Conservation (phyloP, 1,140 invertebrate genomes). For the Brachionus angularis region DNA sequence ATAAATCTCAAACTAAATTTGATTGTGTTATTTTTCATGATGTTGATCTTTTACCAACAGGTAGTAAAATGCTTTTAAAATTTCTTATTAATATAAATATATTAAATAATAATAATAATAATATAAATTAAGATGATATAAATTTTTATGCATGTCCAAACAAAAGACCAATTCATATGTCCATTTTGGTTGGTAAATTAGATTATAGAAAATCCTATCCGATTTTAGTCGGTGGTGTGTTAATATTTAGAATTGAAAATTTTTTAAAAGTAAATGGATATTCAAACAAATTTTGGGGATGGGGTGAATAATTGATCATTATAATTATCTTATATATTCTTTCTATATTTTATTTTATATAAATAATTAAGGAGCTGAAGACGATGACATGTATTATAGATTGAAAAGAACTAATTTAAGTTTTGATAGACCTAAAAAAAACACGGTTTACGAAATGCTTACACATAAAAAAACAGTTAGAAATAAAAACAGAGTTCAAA, state of each 20-base stretch:
- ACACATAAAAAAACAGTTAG: background rate
- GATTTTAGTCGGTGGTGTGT: conserved; percentile 17
- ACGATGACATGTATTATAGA: conserved; percentile 32
- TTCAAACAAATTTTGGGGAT: conserved; percentile 33
- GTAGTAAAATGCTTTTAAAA: conserved; percentile 60
- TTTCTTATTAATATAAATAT: background rate
- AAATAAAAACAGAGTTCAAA: conserved; percentile 47
- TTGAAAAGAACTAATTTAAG: background rate
- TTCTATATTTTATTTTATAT: background rate
- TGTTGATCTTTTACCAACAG: conserved; percentile 84
- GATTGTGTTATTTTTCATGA: conserved; percentile 89
- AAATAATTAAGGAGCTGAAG: conserved; percentile 1
- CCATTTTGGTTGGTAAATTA: background rate
- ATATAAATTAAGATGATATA: background rate
- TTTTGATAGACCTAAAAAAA: conserved; percentile 11
- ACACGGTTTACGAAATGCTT: background rate
- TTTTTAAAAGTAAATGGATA: background rate
- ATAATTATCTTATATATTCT: background rate
- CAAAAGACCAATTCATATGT: background rate
- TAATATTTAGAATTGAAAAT: conserved; percentile 5
- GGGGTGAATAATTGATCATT: too few species aligned
- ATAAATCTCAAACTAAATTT: conserved; percentile 60
- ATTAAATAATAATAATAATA: background rate
- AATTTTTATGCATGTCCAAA: conserved; percentile 18
- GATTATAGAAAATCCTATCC: conserved; percentile 11